These are phyloP conservation scores for Bubo scandiacus DNA, from an alignment of 2,113 vertebrate species.

Conservation along the genomic window DNA sequence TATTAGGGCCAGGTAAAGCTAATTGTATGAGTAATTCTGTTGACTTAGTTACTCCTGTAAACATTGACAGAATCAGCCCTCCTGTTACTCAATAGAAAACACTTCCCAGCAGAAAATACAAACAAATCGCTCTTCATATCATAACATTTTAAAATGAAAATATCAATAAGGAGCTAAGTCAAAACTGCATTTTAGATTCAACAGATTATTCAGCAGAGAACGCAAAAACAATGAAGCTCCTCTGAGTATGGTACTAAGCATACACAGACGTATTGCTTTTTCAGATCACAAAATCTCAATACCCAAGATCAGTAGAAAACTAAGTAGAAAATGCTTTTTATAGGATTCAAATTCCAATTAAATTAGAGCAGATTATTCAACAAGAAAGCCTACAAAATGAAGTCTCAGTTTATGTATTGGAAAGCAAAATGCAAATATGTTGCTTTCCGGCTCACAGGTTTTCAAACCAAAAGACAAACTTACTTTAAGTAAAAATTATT, in stretches of 20 bases:
- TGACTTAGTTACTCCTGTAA: conserved; percentile 28
- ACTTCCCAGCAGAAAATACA: conserved; percentile 31
- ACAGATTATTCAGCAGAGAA: conserved; percentile 55
- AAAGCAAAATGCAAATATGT: conserved; percentile 66
- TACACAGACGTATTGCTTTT: conserved; percentile 8
- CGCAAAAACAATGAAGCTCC: not conserved
- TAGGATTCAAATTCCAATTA: conserved; percentile 68
- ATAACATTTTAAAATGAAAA: conserved; percentile 45
- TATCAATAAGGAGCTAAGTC: conserved; percentile 41
- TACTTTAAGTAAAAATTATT: conserved; percentile 59
- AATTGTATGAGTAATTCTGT: conserved; percentile 27
- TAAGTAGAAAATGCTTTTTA: conserved; percentile 59
- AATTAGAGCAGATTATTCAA: conserved; percentile 68
- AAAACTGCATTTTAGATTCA: conserved; percentile 43
- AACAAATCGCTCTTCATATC: conserved; percentile 23
- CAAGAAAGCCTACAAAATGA: conserved; percentile 56
- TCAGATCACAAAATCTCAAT: conserved; percentile 60
- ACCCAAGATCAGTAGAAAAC: conserved; percentile 48
- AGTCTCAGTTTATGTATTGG: conserved; percentile 49
- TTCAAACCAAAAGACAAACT: conserved; percentile 61
- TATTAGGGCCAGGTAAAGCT: conserved; percentile 17
- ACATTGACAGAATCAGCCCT: conserved; percentile 11
- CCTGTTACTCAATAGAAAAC: not conserved
- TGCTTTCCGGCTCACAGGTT: conserved; percentile 56
- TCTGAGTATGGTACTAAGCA: conserved; percentile 23